Conservation (phyloP, 2,888 invertebrate species). For the Catocala fraxini region DNA sequence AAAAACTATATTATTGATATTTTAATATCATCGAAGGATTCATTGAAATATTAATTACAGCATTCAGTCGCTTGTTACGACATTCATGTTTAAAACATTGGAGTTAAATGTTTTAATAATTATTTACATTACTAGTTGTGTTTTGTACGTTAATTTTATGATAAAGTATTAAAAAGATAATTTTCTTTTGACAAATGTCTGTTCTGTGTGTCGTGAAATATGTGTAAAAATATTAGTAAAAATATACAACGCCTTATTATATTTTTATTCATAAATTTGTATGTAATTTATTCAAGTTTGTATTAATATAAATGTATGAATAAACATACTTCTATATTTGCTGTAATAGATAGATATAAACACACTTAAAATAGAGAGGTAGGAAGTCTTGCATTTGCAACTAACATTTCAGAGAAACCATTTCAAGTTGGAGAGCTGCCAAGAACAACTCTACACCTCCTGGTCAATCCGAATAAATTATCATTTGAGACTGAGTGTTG, state of each 20-base stretch:
- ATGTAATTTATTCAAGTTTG: neutral
- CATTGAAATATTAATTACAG: neutral
- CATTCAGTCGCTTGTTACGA: too few species aligned
- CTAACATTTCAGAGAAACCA: constrained; percentile 71
- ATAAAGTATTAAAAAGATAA: too few species aligned
- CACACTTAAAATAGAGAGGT: constrained; percentile 47
- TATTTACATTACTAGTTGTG: too few species aligned
- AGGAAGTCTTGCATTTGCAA: constrained; percentile 65
- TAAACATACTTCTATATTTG: neutral
- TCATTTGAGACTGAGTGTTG: constrained; percentile 60
- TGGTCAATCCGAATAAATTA: constrained; percentile 65
- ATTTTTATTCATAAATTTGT: neutral
- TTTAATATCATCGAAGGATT: neutral
- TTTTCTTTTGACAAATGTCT: too few species aligned
- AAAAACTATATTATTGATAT: constrained; percentile 13
- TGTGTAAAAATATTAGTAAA: too few species aligned
- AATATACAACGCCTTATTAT: too few species aligned
- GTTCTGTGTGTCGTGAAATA: too few species aligned
- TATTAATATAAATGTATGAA: neutral
- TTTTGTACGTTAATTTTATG: too few species aligned
- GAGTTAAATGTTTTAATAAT: too few species aligned
- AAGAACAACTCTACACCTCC: constrained; percentile 66
- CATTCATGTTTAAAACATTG: too few species aligned
- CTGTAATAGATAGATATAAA: constrained; percentile 20
- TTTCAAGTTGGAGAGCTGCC: constrained; percentile 68